These are phyloP conservation scores for Acanthacorydalis orientalis DNA, from an alignment of 2,888 invertebrate species.

Conservation along the genomic window DNA sequence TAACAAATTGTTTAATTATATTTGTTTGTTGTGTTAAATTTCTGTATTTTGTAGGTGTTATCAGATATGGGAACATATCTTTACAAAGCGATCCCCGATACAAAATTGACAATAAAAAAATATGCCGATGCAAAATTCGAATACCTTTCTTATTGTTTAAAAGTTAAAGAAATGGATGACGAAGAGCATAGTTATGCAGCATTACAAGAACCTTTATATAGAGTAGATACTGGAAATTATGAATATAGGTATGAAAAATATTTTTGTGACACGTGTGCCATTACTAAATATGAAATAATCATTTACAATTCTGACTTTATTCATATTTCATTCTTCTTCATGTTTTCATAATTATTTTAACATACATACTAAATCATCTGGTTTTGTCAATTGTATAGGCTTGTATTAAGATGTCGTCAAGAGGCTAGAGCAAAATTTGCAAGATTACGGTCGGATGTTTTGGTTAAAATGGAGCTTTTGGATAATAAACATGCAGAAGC, in stretches of 20 bases:
- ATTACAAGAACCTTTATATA: conserved; percentile 87
- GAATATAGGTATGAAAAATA: conserved; percentile 75
- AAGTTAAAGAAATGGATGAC: conserved; percentile 99
- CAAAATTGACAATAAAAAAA: conserved; percentile 89
- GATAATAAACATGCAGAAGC: conserved; percentile 98
- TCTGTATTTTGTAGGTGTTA: conserved; percentile 45
- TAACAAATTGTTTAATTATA: too few species aligned
- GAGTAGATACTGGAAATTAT: conserved; percentile 98
- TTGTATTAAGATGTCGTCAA: conserved; percentile 89
- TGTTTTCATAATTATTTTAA: too few species aligned
- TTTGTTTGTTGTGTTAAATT: background rate
- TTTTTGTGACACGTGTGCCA: too few species aligned
- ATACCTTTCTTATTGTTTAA: conserved; percentile 95
- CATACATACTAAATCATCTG: background rate
- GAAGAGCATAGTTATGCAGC: conserved; percentile 90
- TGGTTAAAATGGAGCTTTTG: conserved; percentile 90
- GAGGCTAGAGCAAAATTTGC: conserved; percentile 79
- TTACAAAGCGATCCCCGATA: conserved; percentile 96
- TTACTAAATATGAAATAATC: too few species aligned
- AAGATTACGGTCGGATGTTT: conserved; percentile 70
- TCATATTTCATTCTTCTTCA: too few species aligned
- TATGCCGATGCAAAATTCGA: conserved; percentile 99
- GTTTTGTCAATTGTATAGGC: conserved; percentile 30
- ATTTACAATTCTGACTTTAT: too few species aligned
- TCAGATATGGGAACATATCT: conserved; percentile 92